Base-by-base conservation (phyloP, 2,888 invertebrate genomes). In the Apodemia duryi region DNA sequence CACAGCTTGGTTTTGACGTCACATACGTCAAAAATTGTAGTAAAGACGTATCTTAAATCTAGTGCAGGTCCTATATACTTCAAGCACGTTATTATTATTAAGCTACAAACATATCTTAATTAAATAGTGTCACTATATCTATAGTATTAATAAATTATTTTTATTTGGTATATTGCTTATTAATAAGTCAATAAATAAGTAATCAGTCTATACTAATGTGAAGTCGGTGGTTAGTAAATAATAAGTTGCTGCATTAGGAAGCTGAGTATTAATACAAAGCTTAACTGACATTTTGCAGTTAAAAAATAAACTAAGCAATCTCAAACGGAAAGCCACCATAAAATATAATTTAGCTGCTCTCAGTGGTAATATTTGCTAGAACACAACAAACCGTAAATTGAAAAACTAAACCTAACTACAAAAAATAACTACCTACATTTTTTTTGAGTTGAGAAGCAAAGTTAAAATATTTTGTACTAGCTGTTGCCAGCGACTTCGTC, bases 161-260 rank as follows among this genome's bases (percentile, higher is more conserved):
- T 74, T 79, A 83, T 90, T 90, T 90, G 90, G 90, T 90, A 88
- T 85, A 77, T 76, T 77, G 81, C 83, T 85, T 87, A 86, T 62
- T 63, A 67, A 72, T 79, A 78, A 74, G 70, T 78, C 71, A 85
- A 87, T 86, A 88, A 86, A 85, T 87, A 82, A 85, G 77, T 82
- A 69, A 71, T 80, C 88, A 90, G 88, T 88, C 89, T 87, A 84
- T 73, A 46, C 81, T 83, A 85, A 61, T 38, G 63, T 57, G 72
- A 72, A 75, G 74, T 88, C 89, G 89, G 90, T 88, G 90, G 88
- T 88, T 86, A 88, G 81, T 82, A 64, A 21, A 43, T 13, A 13
- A 13, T 46, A 21, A 43, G 1, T 11, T 21, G 62, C 21, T 29
- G 41, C 5, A 13, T 46, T 13, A 10, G 10, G 21, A 43, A 35